Percentiles rank a stretch among this genome's conserved stretches.
These are phyloP conservation scores for Stratiolaelaps scimitus DNA, from an alignment of 1,140 invertebrate species.

Conservation along the genomic window DNA sequence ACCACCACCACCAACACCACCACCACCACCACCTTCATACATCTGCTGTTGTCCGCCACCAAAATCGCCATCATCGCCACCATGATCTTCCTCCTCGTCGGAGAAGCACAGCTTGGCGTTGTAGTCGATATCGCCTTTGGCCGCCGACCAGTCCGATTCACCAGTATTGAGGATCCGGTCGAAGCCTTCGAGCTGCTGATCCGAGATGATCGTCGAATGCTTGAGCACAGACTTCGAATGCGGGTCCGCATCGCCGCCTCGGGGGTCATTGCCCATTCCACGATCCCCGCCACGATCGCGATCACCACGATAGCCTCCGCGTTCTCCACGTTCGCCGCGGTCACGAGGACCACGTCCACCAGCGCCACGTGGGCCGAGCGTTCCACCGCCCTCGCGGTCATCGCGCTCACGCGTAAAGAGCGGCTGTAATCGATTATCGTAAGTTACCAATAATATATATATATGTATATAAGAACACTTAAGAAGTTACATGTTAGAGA, in stretches of 20 bases:
- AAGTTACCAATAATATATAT: too few species aligned
- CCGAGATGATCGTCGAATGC: slow-evolving; percentile 24
- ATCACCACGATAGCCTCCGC: slow-evolving; percentile 7
- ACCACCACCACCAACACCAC: background rate
- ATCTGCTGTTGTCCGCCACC: background rate
- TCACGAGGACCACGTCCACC: too few species aligned
- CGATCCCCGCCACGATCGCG: background rate
- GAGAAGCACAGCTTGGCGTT: slow-evolving; percentile 26
- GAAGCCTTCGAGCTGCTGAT: slow-evolving; percentile 28
- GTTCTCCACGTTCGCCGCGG: slow-evolving; percentile 22
- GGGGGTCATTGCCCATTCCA: slow-evolving; percentile 21
- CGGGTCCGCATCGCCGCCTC: background rate
- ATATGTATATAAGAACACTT: too few species aligned
- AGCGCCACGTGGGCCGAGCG: too few species aligned
- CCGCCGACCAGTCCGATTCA: slow-evolving; percentile 22
- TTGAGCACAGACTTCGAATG: slow-evolving; percentile 20
- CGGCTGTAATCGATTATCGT: too few species aligned
- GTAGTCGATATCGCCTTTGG: slow-evolving; percentile 27
- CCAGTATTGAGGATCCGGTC: slow-evolving; percentile 16
- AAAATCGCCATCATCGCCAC: background rate
- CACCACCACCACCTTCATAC: background rate
- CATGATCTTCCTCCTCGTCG: slow-evolving; percentile 9
- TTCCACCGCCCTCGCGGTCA: too few species aligned
- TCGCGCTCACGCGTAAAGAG: too few species aligned
- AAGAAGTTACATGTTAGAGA: too few species aligned